Percentiles rank a stretch among this genome's conserved stretches.
phyloP scores from a whole-genome alignment of 2,797 vertebrate species.

The Amniataba percoides region DNA sequence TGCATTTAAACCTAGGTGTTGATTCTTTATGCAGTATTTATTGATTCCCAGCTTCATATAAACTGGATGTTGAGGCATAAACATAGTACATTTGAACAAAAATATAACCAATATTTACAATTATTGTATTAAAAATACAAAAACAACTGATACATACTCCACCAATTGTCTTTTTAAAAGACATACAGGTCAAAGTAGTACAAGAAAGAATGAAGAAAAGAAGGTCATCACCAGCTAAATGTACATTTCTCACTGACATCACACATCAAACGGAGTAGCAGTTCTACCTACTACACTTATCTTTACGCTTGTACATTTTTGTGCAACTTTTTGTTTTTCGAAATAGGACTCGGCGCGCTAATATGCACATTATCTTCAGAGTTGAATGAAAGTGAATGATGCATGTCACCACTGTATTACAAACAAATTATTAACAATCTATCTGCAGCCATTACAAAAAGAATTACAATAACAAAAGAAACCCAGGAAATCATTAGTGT shows the following conservation, averaged over 20 bases:
- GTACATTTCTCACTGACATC: slow-evolving; percentile 99
- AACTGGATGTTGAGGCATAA: slow-evolving; percentile 99
- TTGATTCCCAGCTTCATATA: slow-evolving; percentile 99
- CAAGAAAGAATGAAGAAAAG: slow-evolving; percentile 93
- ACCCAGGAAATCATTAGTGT: slow-evolving; percentile 78
- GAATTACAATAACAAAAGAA: slow-evolving; percentile 72
- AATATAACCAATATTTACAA: slow-evolving; percentile 99
- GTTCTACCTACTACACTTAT: slow-evolving; percentile 97
- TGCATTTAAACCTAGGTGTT: slow-evolving; percentile 77
- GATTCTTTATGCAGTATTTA: slow-evolving; percentile 91
- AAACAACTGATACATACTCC: slow-evolving; percentile 95
- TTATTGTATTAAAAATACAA: slow-evolving; percentile 99
- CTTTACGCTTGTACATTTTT: slow-evolving; percentile 96
- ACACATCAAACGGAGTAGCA: slow-evolving; percentile 97
- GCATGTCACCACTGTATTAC: slow-evolving; percentile 95
- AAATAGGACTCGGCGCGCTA: slow-evolving; percentile 90
- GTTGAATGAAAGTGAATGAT: slow-evolving; percentile 93
- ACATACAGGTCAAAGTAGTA: slow-evolving; percentile 99
- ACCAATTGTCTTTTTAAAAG: slow-evolving; percentile 99
- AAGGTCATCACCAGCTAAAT: slow-evolving; percentile 97
- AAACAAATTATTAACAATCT: slow-evolving; percentile 94
- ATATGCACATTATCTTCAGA: slow-evolving; percentile 94
- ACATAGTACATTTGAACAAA: slow-evolving; percentile 99
- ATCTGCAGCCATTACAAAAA: slow-evolving; percentile 88
- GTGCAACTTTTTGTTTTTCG: slow-evolving; percentile 92